phyloP scores from a whole-genome alignment of 92 coral and sea anemone genomes.

The Montipora capitata region DNA sequence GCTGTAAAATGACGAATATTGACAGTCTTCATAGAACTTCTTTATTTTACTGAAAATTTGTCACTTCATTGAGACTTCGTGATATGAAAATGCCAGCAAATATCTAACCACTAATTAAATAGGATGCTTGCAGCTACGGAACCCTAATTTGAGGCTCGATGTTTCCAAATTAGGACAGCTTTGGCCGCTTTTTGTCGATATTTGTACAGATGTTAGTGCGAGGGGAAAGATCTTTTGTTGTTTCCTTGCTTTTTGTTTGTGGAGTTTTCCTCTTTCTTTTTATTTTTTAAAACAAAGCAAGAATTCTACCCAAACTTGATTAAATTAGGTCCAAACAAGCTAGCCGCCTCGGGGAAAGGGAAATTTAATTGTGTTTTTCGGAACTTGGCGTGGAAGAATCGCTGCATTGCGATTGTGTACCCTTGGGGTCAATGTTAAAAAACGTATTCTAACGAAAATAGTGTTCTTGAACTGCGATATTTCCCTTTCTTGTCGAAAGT shows the following conservation, averaged over 20 bases:
- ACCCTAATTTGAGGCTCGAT: constrained; percentile 26
- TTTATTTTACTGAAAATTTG: background rate
- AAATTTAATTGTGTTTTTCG: constrained; percentile 10
- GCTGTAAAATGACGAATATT: background rate
- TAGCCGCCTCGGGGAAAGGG: background rate
- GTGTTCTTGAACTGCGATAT: constrained; percentile 22
- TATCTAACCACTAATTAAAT: background rate
- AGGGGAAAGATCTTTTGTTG: background rate
- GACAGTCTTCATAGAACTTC: background rate
- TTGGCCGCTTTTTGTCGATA: background rate
- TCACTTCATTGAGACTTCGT: background rate
- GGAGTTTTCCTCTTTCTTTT: too few species aligned
- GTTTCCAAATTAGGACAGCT: constrained; percentile 11
- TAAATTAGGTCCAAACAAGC: background rate
- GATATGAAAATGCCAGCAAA: background rate
- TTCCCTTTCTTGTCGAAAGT: background rate
- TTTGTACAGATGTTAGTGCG: constrained; percentile 31
- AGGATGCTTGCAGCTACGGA: background rate
- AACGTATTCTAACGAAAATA: background rate
- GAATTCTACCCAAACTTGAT: background rate
- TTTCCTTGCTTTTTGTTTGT: background rate
- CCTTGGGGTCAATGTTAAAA: constrained; percentile 20
- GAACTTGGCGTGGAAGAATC: background rate
- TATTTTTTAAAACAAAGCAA: too few species aligned
- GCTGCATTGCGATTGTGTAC: background rate